Evolutionary conservation across 2,797 vertebrate species (phyloP).

Genomic region (Centropyge bicolor): DNA sequence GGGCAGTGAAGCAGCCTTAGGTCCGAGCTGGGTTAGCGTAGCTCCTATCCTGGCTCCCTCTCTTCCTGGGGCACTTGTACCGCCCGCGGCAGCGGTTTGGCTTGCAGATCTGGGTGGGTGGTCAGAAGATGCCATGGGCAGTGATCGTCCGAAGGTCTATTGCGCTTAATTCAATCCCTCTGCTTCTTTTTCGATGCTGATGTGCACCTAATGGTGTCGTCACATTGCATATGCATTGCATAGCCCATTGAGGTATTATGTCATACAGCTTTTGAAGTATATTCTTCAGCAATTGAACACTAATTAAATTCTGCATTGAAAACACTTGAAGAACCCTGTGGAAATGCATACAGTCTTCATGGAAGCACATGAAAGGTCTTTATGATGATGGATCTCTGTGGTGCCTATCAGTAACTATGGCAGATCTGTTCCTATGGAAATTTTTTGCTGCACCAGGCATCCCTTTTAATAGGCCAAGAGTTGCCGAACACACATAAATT

Average conservation of each 20-base stretch:
- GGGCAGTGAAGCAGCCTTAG: neutral
- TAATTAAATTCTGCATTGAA: neutral
- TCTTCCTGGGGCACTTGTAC: neutral
- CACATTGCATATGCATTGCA: neutral
- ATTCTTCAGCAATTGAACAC: neutral
- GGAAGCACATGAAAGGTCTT: conserved; percentile 5
- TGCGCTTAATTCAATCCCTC: neutral
- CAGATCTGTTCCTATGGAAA: neutral
- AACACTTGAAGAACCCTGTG: too few relatives aligned
- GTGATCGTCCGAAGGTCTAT: neutral
- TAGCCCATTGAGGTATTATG: neutral
- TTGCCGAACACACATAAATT: conserved; percentile 47
- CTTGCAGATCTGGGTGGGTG: neutral
- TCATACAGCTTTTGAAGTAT: neutral
- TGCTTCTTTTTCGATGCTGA: neutral
- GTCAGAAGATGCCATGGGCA: neutral
- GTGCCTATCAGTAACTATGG: neutral
- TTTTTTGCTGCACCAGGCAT: conserved; percentile 13
- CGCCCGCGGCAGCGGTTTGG: too few relatives aligned
- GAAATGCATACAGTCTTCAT: neutral
- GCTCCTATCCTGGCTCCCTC: neutral
- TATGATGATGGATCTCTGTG: conserved; percentile 7
- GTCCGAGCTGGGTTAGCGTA: neutral
- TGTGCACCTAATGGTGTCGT: neutral
- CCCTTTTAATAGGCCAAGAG: conserved; percentile 28